These are phyloP conservation scores for Caenorhabditis uteleia DNA, from an alignment of 2,888 invertebrate species.

Conservation along the genomic window DNA sequence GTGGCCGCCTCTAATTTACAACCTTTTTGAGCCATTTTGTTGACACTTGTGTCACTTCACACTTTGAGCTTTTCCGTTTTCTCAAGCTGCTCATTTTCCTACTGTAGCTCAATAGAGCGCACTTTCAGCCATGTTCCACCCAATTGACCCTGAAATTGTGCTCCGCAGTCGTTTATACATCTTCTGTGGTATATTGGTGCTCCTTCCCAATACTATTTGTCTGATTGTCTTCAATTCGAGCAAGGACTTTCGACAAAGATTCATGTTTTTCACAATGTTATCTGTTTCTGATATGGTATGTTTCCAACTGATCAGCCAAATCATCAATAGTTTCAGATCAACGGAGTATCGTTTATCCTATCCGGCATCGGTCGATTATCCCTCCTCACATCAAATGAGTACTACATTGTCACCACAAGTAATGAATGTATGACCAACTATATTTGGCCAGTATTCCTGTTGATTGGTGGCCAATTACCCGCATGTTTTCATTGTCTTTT, in stretches of 20 bases:
- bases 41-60: too few relatives aligned
- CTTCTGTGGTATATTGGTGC: slow-evolving; percentile 37
- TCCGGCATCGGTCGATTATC: slow-evolving; percentile 34
- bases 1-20: too few relatives aligned
- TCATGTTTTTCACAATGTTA: slow-evolving; percentile 42
- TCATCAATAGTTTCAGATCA: slow-evolving; percentile 31
- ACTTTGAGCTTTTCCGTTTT: too few relatives aligned
- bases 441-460: slow-evolving; percentile 47
- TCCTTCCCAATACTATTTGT: slow-evolving; percentile 37
- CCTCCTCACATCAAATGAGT: slow-evolving; percentile 18
- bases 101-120: too few relatives aligned
- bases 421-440: slow-evolving; percentile 38
- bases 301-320: neutral
- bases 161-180: slow-evolving; percentile 39
- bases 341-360: slow-evolving; percentile 46
- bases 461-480: slow-evolving; percentile 47
- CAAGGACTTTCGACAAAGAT: slow-evolving; percentile 45
- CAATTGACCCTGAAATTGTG: slow-evolving; percentile 31
- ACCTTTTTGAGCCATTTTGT: too few relatives aligned
- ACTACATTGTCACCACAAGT: slow-evolving; percentile 26
- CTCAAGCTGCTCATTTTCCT: too few relatives aligned
- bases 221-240: slow-evolving; percentile 43
- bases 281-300: slow-evolving; percentile 44
- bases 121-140: too few relatives aligned
- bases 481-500: slow-evolving; percentile 42